A percentile compares a stretch with the other conserved stretches of the same genome.
Evolutionary conservation across 2,797 vertebrate genomes (phyloP).

Genomic region (Channa striata): DNA sequence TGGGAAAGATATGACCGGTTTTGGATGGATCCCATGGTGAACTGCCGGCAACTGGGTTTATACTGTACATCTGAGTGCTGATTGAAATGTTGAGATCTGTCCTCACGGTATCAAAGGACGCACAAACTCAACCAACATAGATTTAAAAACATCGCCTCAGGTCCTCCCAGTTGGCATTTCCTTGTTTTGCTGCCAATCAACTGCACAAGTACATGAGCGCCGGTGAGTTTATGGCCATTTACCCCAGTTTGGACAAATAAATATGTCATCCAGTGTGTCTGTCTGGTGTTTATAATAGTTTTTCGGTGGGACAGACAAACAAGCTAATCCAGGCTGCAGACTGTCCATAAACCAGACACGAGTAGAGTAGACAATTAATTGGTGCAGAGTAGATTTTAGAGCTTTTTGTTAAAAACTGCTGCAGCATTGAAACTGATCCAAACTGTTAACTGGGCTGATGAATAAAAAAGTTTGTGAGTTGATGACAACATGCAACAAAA

Average conservation of each 20-base stretch:
- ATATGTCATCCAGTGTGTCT: no score
- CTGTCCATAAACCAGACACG: no score
- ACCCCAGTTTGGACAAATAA: no score
- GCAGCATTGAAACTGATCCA: not conserved
- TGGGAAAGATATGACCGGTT: constrained; percentile 36
- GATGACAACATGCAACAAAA: no score
- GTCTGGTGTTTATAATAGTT: no score
- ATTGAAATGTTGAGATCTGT: not conserved
- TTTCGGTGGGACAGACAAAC: no score
- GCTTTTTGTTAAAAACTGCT: not conserved
- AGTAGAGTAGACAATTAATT: not conserved
- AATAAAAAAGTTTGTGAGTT: not conserved
- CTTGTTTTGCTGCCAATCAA: no score
- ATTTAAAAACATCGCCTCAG: no score
- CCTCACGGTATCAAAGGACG: not conserved
- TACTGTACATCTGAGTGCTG: not conserved
- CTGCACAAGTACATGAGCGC: no score
- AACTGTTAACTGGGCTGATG: not conserved
- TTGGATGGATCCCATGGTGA: constrained; percentile 6
- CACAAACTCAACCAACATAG: not conserved
- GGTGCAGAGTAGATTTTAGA: not conserved
- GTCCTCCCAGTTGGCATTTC: no score
- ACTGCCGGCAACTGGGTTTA: not conserved
- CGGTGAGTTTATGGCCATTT: no score
- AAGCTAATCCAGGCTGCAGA: no score